Conservation (phyloP, 2,888 invertebrate genomes). For the Hypselothyrea guttata region DNA sequence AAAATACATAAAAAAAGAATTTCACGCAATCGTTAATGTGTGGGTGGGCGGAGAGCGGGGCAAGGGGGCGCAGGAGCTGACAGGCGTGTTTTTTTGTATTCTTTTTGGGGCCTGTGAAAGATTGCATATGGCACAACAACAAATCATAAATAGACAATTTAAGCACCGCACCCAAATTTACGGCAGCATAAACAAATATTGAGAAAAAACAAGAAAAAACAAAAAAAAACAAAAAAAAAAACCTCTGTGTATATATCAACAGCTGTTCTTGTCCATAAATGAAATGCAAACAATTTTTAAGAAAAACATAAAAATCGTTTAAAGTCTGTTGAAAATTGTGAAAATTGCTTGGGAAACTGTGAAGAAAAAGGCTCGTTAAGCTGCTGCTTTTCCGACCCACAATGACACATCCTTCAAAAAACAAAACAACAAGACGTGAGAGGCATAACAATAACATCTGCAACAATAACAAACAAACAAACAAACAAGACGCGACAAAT, state of each 20-base stretch:
- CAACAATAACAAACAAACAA: slow-evolving; percentile 14
- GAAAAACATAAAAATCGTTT: slow-evolving; percentile 17
- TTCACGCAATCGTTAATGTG: slow-evolving; percentile 46
- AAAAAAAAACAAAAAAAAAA: slow-evolving; percentile 1
- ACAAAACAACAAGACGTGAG: slow-evolving; percentile 3
- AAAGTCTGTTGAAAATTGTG: no score
- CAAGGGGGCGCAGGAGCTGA: no score
- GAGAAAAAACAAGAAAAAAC: slow-evolving; percentile 13
- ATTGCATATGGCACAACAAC: slow-evolving; percentile 54
- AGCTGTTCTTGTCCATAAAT: slow-evolving; percentile 63
- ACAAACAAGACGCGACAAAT: slow-evolving; percentile 30
- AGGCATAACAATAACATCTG: slow-evolving; percentile 3
- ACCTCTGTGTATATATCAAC: slow-evolving; percentile 7
- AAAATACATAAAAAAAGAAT: slow-evolving; percentile 24
- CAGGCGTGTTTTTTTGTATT: no score
- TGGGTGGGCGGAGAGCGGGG: not conserved
- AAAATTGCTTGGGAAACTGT: no score
- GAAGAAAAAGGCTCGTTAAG: no score
- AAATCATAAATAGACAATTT: slow-evolving; percentile 58
- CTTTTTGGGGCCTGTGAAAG: slow-evolving; percentile 37
- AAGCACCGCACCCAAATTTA: slow-evolving; percentile 53
- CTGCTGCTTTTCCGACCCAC: slow-evolving; percentile 4
- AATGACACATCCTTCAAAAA: slow-evolving; percentile 9
- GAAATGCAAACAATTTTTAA: slow-evolving; percentile 6
- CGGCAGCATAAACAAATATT: slow-evolving; percentile 46